Conservation (phyloP, 2,113 vertebrate genomes). For the Pseudorhombus dupliciocellatus region DNA sequence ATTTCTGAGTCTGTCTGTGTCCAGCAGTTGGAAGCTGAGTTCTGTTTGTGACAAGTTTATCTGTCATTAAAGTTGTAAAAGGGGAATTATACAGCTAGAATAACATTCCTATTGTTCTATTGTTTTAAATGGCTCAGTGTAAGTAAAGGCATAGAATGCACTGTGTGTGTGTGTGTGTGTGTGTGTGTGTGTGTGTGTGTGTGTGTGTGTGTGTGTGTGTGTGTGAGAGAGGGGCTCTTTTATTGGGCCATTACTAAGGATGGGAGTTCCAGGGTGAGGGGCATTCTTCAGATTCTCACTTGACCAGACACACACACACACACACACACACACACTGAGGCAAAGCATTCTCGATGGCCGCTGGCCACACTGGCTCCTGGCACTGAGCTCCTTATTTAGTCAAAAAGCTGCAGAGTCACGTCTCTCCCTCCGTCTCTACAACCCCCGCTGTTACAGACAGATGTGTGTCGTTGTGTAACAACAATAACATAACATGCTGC, state of each 20-base stretch:
- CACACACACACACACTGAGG: conserved; percentile 21
- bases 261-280: conserved; percentile 58
- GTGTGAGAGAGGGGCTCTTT: conserved; percentile 21
- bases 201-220: neutral
- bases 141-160: conserved; percentile 5
- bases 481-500: no score
- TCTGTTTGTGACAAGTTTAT: neutral
- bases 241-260: conserved; percentile 57
- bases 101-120: conserved; percentile 24
- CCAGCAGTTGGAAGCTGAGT: no score
- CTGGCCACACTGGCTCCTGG: conserved; percentile 66
- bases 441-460: conserved; percentile 19
- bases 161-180: neutral
- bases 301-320: conserved; percentile 58
- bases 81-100: conserved; percentile 9
- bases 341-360: conserved; percentile 70
- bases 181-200: neutral
- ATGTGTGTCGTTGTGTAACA: neutral
- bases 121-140: conserved; percentile 37
- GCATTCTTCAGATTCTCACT: conserved; percentile 80
- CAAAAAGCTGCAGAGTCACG: conserved; percentile 66
- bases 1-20: neutral
- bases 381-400: conserved; percentile 78
- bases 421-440: conserved; percentile 21
- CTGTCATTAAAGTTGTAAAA: conserved; percentile 4